A percentile compares a stretch with the other conserved stretches of the same genome.
Conservation (phyloP, 2,797 vertebrate species). For the Dromococcyx pavoninus region DNA sequence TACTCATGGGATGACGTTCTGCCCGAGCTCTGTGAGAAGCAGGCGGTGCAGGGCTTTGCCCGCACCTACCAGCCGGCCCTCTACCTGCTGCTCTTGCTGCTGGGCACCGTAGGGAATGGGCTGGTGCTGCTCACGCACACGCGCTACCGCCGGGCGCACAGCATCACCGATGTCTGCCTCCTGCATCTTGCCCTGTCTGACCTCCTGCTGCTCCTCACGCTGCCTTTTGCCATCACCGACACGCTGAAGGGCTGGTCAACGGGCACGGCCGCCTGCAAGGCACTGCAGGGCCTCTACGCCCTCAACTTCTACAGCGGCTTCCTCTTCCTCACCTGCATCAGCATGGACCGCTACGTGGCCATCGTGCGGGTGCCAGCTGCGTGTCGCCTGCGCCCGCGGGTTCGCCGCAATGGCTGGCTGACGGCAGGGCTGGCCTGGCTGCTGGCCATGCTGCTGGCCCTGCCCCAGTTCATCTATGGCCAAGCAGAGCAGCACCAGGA, state of each 20-base stretch:
- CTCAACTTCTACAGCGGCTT: slow-evolving; percentile 90
- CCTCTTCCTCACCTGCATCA: slow-evolving; percentile 90
- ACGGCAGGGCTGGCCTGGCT: slow-evolving; percentile 75
- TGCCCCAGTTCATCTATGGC: slow-evolving; percentile 84
- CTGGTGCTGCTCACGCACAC: slow-evolving; percentile 88
- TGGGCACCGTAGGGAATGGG: slow-evolving; percentile 84
- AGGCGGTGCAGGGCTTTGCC: slow-evolving; percentile 67
- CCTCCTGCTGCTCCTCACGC: slow-evolving; percentile 84
- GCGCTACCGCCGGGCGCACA: slow-evolving; percentile 75
- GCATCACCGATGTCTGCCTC: slow-evolving; percentile 86
- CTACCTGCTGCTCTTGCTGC: slow-evolving; percentile 78
- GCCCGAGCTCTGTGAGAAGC: slow-evolving; percentile 75
- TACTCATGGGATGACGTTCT: background rate
- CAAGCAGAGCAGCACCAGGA: background rate
- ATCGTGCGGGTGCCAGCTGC: slow-evolving; percentile 78
- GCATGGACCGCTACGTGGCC: slow-evolving; percentile 88
- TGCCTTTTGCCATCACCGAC: slow-evolving; percentile 78
- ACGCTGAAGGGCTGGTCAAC: slow-evolving; percentile 77
- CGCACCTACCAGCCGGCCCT: slow-evolving; percentile 79
- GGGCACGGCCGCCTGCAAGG: slow-evolving; percentile 73
- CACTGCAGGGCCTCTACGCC: slow-evolving; percentile 77
- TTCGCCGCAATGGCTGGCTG: slow-evolving; percentile 65
- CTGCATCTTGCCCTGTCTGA: slow-evolving; percentile 89
- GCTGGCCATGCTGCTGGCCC: slow-evolving; percentile 79
- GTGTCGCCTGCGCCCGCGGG: slow-evolving; percentile 63